phyloP scores from a whole-genome alignment of 1,140 invertebrate species.

The Calliopsis andreniformis region DNA sequence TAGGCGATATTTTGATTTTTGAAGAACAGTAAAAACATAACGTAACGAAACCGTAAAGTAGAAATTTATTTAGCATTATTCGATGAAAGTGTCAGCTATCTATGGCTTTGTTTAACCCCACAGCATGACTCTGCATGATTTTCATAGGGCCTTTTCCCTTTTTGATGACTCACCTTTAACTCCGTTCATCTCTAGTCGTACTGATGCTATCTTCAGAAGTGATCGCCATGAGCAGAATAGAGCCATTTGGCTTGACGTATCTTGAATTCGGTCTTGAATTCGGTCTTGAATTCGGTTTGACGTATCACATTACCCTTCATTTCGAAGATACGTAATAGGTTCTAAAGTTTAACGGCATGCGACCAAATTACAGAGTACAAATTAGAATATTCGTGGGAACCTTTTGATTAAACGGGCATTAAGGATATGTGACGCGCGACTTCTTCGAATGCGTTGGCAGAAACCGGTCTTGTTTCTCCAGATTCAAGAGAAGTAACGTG shows the following conservation, averaged over 20 bases:
- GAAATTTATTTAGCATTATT: conserved; percentile 51
- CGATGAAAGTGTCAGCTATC: conserved; percentile 66
- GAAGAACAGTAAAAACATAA: background rate
- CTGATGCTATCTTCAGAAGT: no score
- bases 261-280: no score
- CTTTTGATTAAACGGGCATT: conserved; percentile 56
- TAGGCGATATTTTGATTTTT: no score
- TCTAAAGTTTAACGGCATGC: conserved; percentile 37
- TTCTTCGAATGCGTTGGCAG: conserved; percentile 14
- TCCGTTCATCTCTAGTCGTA: conserved; percentile 26
- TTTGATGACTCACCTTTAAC: background rate
- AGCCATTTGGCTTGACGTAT: no score
- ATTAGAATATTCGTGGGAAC: conserved; percentile 62
- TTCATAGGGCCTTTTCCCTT: no score
- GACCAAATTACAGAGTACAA: conserved; percentile 49
- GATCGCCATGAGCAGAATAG: no score
- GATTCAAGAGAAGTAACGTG: conserved; percentile 55
- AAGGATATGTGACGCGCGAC: conserved; percentile 23
- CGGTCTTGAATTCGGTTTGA: no score
- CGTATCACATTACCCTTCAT: no score
- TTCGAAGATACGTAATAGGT: conserved; percentile 38
- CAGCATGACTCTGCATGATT: no score
- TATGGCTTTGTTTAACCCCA: no score
- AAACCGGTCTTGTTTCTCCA: conserved; percentile 58
- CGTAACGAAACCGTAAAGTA: no score